phyloP scores from a whole-genome alignment of 2,113 vertebrate genomes.

The Nanorana parkeri region DNA sequence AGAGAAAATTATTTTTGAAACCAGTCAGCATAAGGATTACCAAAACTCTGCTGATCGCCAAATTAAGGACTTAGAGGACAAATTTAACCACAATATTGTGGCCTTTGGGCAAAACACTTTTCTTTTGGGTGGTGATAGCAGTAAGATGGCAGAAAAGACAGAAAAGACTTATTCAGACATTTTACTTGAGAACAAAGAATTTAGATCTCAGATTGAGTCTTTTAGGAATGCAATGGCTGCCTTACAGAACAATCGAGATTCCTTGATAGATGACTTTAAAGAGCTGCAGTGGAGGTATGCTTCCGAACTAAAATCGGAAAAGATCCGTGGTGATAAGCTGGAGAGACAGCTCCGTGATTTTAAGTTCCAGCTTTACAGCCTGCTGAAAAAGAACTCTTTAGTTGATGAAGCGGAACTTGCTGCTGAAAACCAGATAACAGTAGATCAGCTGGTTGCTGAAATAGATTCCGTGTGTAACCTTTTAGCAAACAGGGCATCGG shows the following conservation, averaged over 20 bases:
- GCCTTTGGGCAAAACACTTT: constrained; percentile 60
- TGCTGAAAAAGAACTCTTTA: constrained; percentile 70
- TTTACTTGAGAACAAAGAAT: constrained; percentile 66
- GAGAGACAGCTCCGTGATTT: constrained; percentile 71
- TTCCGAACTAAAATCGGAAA: constrained; percentile 72
- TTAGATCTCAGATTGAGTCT: constrained; percentile 77
- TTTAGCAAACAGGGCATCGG: constrained; percentile 68
- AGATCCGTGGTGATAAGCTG: constrained; percentile 65
- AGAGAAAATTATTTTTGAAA: constrained; percentile 65
- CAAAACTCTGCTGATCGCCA: constrained; percentile 60
- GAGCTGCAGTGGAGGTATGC: constrained; percentile 73
- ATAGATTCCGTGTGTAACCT: constrained; percentile 71
- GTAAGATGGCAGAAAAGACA: constrained; percentile 61
- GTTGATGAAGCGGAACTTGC: constrained; percentile 61
- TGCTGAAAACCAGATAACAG: constrained; percentile 65
- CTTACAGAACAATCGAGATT: constrained; percentile 82
- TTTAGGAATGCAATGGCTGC: constrained; percentile 83
- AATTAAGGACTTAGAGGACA: constrained; percentile 62
- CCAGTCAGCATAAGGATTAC: constrained; percentile 60
- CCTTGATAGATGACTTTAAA: constrained; percentile 81
- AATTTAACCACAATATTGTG: constrained; percentile 60
- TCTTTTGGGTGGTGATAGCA: constrained; percentile 1
- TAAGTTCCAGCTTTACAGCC: constrained; percentile 60
- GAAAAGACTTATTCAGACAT: constrained; percentile 69
- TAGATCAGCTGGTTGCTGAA: constrained; percentile 66